A percentile compares a stretch with the other conserved stretches of the same genome.
Conservation (phyloP, 2,888 invertebrate species). For the Oasisia sp. region DNA sequence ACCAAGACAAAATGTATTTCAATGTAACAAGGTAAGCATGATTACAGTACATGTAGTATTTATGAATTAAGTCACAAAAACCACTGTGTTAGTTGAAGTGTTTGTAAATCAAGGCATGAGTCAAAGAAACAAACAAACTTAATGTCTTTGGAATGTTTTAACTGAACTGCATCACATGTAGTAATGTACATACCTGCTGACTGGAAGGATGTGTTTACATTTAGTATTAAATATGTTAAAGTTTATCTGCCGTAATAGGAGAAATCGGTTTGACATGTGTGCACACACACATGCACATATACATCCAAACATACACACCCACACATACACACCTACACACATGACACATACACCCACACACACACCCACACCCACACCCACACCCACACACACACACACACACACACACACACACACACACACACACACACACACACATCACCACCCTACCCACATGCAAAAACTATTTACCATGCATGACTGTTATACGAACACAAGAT, state of each 20-base stretch:
- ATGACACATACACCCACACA: too few relatives aligned
- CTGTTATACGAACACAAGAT: not conserved
- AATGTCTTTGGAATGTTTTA: not conserved
- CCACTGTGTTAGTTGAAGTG: not conserved
- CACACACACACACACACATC: not conserved
- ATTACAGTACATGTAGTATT: not conserved
- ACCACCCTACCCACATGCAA: not conserved
- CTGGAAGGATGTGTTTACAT: not conserved
- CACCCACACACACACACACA: not conserved
- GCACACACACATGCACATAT: not conserved
- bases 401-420: not conserved
- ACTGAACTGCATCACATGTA: not conserved
- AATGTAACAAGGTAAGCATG: not conserved
- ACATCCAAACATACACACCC: too few relatives aligned
- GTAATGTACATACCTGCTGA: not conserved
- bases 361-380: too few relatives aligned
- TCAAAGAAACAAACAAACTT: not conserved
- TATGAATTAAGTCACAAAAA: not conserved
- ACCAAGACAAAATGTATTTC: not conserved
- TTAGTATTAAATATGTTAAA: not conserved
- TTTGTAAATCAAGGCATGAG: not conserved
- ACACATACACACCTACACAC: not conserved
- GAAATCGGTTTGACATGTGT: not conserved
- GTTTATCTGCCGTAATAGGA: not conserved
- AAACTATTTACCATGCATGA: not conserved